Evolutionary conservation across 2,888 invertebrate genomes (phyloP).

Genomic region (Ormia ochracea): DNA sequence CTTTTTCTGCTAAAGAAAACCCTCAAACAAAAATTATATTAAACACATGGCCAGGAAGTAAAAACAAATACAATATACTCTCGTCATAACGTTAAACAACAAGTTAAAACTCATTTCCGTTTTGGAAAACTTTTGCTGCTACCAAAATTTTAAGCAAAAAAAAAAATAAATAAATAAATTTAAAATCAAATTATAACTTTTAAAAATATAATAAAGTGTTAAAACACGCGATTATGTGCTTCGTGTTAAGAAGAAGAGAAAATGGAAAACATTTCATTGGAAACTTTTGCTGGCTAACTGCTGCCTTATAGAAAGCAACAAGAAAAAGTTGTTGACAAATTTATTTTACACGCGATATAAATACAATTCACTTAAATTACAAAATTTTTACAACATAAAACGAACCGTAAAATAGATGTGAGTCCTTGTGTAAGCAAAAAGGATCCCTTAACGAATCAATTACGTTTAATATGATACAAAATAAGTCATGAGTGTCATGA

Average conservation of each 20-base stretch:
- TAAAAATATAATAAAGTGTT: conserved; percentile 60
- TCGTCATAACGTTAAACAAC: neutral
- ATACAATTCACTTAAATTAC: conserved; percentile 31
- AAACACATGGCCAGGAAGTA: conserved; percentile 42
- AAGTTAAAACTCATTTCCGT: conserved; percentile 60
- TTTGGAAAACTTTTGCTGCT: conserved; percentile 14
- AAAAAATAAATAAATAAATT: too few species aligned
- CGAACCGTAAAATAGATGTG: neutral
- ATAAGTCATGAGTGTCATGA: conserved; percentile 26
- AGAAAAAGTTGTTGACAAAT: conserved; percentile 59
- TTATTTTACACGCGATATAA: conserved; percentile 52
- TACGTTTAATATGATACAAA: conserved; percentile 4
- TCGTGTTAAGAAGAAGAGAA: neutral
- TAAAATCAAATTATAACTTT: conserved; percentile 61
- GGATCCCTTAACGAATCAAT: conserved; percentile 43
- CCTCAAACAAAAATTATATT: neutral
- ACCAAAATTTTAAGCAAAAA: conserved; percentile 26
- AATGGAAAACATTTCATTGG: conserved; percentile 8
- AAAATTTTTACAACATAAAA: conserved; percentile 23
- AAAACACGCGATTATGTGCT: conserved; percentile 56
- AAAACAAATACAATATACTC: conserved; percentile 18
- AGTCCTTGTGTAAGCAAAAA: neutral
- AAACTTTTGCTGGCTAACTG: neutral
- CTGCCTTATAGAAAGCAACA: neutral
- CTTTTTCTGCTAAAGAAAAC: conserved; percentile 10